Evolutionary conservation across 2,113 vertebrate genomes (phyloP), one percentile per base, ranked within the genome.

Genomic region (Actenoides hombroni): DNA sequence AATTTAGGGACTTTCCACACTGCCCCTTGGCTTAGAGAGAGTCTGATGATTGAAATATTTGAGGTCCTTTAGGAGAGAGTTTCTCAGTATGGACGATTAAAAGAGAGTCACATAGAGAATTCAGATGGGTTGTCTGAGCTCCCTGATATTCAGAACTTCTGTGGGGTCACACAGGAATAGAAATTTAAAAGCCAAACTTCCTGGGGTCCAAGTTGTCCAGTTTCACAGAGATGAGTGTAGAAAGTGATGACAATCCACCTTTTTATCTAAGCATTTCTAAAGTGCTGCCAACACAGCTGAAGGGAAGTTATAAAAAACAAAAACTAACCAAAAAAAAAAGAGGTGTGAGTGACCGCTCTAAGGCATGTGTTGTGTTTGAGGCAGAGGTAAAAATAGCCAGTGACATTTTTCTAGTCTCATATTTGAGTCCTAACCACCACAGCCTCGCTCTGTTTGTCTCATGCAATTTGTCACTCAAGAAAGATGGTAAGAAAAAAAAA

Each of bases 361-460:
- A 83, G 88, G 65, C 20, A 33, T 63, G 46, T 40, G 42, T 31
- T 92, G 81, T 68, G 33, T 94, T 37, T 82, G 39, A 91, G 65
- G 61, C 8, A 15, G 86, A 76, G 48, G 59, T 77, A 93, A 93
- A 96, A 97, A 94, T 42, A 96, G 40, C 37, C 79, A 57, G 49
- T 94, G 91, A 94, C 78, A 82, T 96, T 91, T 92, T 65, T 60
- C 78, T 60, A 80, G n/a, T 80, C 75, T 93, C 64, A 29, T 49
- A 16, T 57, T 90, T 90, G 79, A 94, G 46, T 40, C 75, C 25
- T 29, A 70, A 42, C 21, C 86, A 88, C 79, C 82, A 54, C 35
- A 75, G 40, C 40, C 77, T 92, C 71, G 69, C 80, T 81, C 64
- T 80, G 31, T 25, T 40, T 70, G 89, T 74, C 93, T 96, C 70